Evolutionary conservation across 2,797 vertebrate genomes (phyloP), one percentile per base, ranked within the genome.

Genomic region (Sphenopsis melanotis): DNA sequence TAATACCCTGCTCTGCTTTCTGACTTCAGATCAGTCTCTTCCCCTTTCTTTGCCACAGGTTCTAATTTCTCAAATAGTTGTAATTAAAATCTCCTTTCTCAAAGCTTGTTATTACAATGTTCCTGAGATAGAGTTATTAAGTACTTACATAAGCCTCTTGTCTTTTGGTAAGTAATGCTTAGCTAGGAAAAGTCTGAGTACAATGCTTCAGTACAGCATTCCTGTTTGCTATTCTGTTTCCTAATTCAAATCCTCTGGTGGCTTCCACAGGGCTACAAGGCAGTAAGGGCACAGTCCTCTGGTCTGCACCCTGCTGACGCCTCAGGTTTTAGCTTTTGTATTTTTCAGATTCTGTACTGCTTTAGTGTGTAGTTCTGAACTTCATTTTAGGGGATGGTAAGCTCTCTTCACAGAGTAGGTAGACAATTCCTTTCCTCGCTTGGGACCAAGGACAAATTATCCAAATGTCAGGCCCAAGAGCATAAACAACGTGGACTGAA

Each of bases 51-150:
- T 86, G 50, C 76, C 50, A 41, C 50, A 44, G 46, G 32, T 72
- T 94, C 53, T 76, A 70, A 86, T 81, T 94, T 94, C 69, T 59
- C 57, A 78, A 83, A 95, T n/a, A 50, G n/a, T 14, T 74, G 27
- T 36, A 91, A 89, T 78, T 71, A 94, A 90, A 81, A 71, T 76
- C 75, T 88, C 32, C 42, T 88, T 85, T 81, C 50, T 88, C 34
- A 90, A 93, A 72, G 30, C 61, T 80, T 60, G 39, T 61, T 77
- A 76, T 87, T 64, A 77, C 34, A 66, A 9, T 44, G 46, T 68
- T 87, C 24, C 19, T 42, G 36, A 74, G 69, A 61, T 2, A 71
- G 15, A 66, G 37, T 82, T 92, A 71, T 11, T 44, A 65, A 83
- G 30, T 42, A 68, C 87, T 83, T 56, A 34, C 3, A 63, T 22